Evolutionary conservation across 1,140 invertebrate genomes (phyloP).

Genomic region (Lordiphosa collinella): DNA sequence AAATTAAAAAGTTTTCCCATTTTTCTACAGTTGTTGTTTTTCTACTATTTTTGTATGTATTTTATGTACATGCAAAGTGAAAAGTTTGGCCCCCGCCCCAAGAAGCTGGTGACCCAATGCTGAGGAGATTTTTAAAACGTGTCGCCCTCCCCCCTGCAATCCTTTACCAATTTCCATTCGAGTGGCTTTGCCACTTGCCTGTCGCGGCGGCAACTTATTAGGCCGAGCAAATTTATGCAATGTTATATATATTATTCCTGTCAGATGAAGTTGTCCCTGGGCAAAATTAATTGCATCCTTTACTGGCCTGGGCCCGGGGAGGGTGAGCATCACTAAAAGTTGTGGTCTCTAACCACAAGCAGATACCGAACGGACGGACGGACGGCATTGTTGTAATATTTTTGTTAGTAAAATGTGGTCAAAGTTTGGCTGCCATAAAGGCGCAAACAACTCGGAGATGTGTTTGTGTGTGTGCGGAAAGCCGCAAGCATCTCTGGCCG

Average conservation of each 20-base stretch:
- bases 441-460: slow-evolving; percentile 56
- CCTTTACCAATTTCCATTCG: slow-evolving; percentile 69
- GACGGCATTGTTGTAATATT: slow-evolving; percentile 71
- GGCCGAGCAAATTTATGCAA: slow-evolving; percentile 50
- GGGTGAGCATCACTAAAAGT: not conserved
- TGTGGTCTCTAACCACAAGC: slow-evolving; percentile 36
- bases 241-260: slow-evolving; percentile 65
- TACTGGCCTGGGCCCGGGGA: slow-evolving; percentile 19
- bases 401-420: slow-evolving; percentile 74
- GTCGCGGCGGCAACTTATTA: slow-evolving; percentile 27
- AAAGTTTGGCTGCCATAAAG: slow-evolving; percentile 75
- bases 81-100: slow-evolving; percentile 50
- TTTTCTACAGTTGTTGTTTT: slow-evolving; percentile 42
- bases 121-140: slow-evolving; percentile 46
- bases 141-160: slow-evolving; percentile 41
- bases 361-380: slow-evolving; percentile 25
- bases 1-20: slow-evolving; percentile 72
- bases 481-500: slow-evolving; percentile 69
- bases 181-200: slow-evolving; percentile 28
- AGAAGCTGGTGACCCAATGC: slow-evolving; percentile 13
- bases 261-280: slow-evolving; percentile 74
- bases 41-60: slow-evolving; percentile 53
- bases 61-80: slow-evolving; percentile 73
- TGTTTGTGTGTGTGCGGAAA: slow-evolving; percentile 23
- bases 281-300: slow-evolving; percentile 66